Percentiles rank a stretch among this genome's conserved stretches.
These are phyloP conservation scores for Lucifuga dentata DNA, from an alignment of 2,113 vertebrate species.

Conservation along the genomic window DNA sequence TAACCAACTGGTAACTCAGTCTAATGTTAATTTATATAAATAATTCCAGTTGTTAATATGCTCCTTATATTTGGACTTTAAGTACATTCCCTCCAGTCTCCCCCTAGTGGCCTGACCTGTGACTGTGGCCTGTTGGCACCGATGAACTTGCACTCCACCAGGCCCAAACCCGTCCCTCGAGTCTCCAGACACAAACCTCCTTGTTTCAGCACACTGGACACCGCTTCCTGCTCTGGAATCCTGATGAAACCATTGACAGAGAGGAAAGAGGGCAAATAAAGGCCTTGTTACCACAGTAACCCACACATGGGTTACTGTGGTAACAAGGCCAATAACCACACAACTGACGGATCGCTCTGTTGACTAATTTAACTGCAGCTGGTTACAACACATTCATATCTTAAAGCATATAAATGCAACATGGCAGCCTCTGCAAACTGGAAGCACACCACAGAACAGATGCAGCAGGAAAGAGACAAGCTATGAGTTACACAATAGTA, in stretches of 20 bases:
- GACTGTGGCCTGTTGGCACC: conserved; percentile 83
- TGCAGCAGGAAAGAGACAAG: background rate
- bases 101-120: conserved; percentile 85
- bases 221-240: conserved; percentile 91
- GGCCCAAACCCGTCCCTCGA: conserved; percentile 84
- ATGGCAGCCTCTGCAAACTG: background rate
- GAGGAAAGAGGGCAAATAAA: conserved; percentile 10
- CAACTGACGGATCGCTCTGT: background rate
- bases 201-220: conserved; percentile 91
- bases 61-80: background rate
- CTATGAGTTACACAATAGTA: background rate
- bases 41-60: too few relatives aligned
- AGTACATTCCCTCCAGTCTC: background rate
- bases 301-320: too few relatives aligned
- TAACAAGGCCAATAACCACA: too few relatives aligned
- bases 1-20: too few relatives aligned
- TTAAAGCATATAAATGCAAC: conserved; percentile 15
- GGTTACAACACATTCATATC: conserved; percentile 13
- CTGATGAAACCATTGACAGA: conserved; percentile 74
- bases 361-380: conserved; percentile 10
- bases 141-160: conserved; percentile 87
- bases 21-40: too few relatives aligned
- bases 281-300: conserved; percentile 27
- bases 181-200: conserved; percentile 90
- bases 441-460: background rate